A percentile compares a stretch with the other conserved stretches of the same genome.
Evolutionary conservation across 2,113 vertebrate genomes (phyloP).

Genomic region (Hipposideros armiger): DNA sequence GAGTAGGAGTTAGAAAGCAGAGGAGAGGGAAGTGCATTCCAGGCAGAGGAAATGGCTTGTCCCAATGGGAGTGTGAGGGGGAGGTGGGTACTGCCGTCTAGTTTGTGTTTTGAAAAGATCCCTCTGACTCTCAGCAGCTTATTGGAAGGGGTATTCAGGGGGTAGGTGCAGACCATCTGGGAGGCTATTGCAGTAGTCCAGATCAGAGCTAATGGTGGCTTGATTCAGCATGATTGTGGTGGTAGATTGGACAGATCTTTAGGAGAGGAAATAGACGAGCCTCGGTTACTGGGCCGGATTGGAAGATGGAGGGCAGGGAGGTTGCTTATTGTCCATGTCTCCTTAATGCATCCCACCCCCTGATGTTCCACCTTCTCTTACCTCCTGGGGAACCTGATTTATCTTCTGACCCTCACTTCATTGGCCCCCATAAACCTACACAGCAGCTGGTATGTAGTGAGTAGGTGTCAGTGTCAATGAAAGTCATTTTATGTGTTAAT

Average conservation of each 20-base stretch:
- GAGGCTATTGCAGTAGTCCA: accelerated
- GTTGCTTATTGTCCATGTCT: accelerated
- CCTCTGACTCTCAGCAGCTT: neutral
- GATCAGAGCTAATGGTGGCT: neutral
- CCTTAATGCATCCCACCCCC: neutral
- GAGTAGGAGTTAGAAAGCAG: neutral
- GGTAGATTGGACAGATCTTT: neutral
- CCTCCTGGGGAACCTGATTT: neutral
- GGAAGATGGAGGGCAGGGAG: neutral
- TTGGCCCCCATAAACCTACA: neutral
- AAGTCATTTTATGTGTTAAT: neutral
- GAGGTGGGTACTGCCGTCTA: neutral
- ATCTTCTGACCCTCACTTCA: neutral
- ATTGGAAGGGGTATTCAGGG: neutral
- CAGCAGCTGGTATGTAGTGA: neutral
- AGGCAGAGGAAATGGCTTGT: neutral
- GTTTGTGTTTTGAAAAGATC: neutral
- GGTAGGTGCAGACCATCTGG: neutral
- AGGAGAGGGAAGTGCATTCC: neutral
- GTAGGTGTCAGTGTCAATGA: accelerated
- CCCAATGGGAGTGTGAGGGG: neutral
- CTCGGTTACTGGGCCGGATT: neutral
- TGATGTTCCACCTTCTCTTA: neutral
- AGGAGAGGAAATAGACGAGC: too few relatives aligned
- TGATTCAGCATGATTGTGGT: neutral